Conservation (phyloP, 2,888 invertebrate species). For the Priocnemis perturbator region DNA sequence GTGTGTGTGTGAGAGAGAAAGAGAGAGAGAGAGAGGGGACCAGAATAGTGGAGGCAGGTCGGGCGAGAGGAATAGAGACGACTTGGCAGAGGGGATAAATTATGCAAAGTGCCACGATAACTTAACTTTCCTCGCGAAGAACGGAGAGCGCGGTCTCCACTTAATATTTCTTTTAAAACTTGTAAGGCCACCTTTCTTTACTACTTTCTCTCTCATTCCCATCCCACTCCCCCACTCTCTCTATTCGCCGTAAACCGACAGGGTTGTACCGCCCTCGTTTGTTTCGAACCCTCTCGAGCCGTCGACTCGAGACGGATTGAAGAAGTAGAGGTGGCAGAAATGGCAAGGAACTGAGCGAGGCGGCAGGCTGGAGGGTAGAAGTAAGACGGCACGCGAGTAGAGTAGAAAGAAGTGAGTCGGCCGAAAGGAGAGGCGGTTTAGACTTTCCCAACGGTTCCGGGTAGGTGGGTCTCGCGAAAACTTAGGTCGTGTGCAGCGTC, state of each 20-base stretch:
- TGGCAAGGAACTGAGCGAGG: background rate
- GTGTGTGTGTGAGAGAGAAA: no score
- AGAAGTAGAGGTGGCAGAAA: background rate
- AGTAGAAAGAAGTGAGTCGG: background rate
- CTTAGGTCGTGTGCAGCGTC: background rate
- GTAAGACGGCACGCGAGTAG: background rate
- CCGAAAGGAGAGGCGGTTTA: background rate
- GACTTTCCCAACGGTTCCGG: conserved; percentile 5
- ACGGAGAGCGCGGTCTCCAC: conserved; percentile 27
- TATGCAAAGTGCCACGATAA: conserved; percentile 65
- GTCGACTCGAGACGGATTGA: conserved; percentile 30
- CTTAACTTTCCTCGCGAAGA: conserved; percentile 44
- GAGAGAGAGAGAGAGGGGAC: no score
- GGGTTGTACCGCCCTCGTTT: conserved; percentile 38
- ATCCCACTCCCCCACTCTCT: conserved; percentile 20
- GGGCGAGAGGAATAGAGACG: background rate
- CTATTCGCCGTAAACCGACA: background rate
- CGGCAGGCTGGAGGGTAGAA: background rate
- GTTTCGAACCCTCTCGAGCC: conserved; percentile 40
- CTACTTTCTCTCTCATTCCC: conserved; percentile 26
- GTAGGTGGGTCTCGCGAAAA: conserved; percentile 1
- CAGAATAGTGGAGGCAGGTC: no score
- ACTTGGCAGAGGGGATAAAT: conserved; percentile 46
- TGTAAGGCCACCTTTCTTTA: conserved; percentile 34
- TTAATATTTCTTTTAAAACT: conserved; percentile 61